Base-by-base conservation (phyloP, 2,797 vertebrate species). In the Taenioides sp. region DNA sequence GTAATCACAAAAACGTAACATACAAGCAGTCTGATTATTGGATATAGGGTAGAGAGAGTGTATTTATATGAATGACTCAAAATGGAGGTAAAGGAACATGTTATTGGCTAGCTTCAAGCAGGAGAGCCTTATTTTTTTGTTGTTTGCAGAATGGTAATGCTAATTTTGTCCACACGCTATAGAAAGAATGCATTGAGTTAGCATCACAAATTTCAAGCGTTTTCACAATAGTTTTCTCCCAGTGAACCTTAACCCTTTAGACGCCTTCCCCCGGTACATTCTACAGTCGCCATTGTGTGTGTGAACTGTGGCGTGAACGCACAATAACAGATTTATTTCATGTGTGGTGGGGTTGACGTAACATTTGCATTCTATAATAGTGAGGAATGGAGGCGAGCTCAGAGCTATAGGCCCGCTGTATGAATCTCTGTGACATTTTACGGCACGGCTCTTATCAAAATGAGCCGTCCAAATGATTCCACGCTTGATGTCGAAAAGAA, bases 331-430 rank as follows among this genome's bases (percentile, higher is more conserved):
- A 89, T 90, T 84, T 77, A 87, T 87, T 75, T 80, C 61, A 25
- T 62, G 54, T 3, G 50, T 79, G 78, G 78, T 78, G 80, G 72
- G 80, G 80, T 40, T 82, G 82, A 89, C 77, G 80, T 74, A 84
- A 86, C 77, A 88, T 90, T 91, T 89, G 84, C 87, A 88, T 90
- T 84, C 84, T 73, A 79, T 87, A 84, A 88, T 81, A 66, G 78
- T 81, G 75, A 75, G 82, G 66, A 43, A 80, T 27, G 62, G 69
- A 57, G 55, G 59, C 18, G 50, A 67, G 55, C 6, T 6, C 61
- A 49, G 66, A 16, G 57, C 71, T 27, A 67, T 28, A 71, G 59
- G 69, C 71, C 67, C 72, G 73, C 50, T 64, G 40, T 64, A 72
- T 85, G 73, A 84, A 86, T 83, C 80, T 83, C 65, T 16, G 55